phyloP scores from a whole-genome alignment of 2,888 invertebrate genomes.

The Scotopteryx bipunctaria region DNA sequence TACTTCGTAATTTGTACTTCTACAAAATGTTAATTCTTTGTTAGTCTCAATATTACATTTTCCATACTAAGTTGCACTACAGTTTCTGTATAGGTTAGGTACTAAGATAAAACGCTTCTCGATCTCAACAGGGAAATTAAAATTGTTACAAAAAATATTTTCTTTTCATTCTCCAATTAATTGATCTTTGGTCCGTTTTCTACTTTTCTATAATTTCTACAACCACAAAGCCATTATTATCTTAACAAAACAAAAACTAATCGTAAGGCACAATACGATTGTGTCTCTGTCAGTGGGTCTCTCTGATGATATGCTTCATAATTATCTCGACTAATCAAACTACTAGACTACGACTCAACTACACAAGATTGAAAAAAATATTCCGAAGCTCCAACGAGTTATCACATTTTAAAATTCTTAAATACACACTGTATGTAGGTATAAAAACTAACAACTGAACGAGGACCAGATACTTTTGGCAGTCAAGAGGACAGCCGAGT shows the following conservation, averaged over 20 bases:
- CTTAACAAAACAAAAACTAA: slow-evolving; percentile 55
- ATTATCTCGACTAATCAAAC: slow-evolving; percentile 45
- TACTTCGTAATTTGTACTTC: slow-evolving; percentile 72
- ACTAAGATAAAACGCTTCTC: slow-evolving; percentile 35
- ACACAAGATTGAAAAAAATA: slow-evolving; percentile 58
- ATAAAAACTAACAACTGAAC: slow-evolving; percentile 29
- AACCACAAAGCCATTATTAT: slow-evolving; percentile 39
- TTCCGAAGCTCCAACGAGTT: slow-evolving; percentile 36
- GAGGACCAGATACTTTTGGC: slow-evolving; percentile 17
- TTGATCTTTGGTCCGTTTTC: slow-evolving; percentile 73
- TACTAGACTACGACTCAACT: slow-evolving; percentile 62
- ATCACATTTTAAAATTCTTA: slow-evolving; percentile 49
- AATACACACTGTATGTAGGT: slow-evolving; percentile 10
- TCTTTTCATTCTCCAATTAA: slow-evolving; percentile 61
- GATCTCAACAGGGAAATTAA: slow-evolving; percentile 62
- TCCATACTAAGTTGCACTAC: slow-evolving; percentile 61
- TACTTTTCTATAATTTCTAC: slow-evolving; percentile 56
- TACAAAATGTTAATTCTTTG: slow-evolving; percentile 56
- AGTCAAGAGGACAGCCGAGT: slow-evolving; percentile 23
- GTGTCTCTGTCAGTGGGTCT: slow-evolving; percentile 63
- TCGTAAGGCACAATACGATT: slow-evolving; percentile 75
- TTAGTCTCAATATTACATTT: slow-evolving; percentile 52
- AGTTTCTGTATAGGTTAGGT: slow-evolving; percentile 33
- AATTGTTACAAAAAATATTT: slow-evolving; percentile 78
- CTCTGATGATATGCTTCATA: slow-evolving; percentile 68